Percentiles rank a stretch among this genome's conserved stretches.
Conservation (phyloP, 2,888 invertebrate genomes). For the Elmis aenea region DNA sequence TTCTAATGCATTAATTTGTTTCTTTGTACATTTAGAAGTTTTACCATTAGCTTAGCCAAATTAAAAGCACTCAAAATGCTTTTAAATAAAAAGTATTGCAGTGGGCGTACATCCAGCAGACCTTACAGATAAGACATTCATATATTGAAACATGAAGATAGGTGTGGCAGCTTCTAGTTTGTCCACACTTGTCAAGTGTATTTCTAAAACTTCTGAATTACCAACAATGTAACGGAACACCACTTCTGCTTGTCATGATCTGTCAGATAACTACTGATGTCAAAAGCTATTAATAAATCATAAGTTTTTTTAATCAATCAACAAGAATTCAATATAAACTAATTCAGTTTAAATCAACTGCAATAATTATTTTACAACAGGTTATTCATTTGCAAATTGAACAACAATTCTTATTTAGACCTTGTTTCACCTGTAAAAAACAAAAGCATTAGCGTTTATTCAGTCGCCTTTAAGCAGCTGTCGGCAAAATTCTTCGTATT, state of each 20-base stretch:
- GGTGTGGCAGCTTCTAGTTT: slow-evolving; percentile 26
- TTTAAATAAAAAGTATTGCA: slow-evolving; percentile 7
- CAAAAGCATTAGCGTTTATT: no score
- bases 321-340: slow-evolving; percentile 7
- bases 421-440: no score
- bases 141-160: slow-evolving; percentile 25
- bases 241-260: slow-evolving; percentile 21
- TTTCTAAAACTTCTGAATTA: slow-evolving; percentile 19
- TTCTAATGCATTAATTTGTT: no score
- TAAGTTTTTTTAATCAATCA: slow-evolving; percentile 7
- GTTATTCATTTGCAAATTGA: no score
- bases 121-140: slow-evolving; percentile 25
- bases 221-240: slow-evolving; percentile 15
- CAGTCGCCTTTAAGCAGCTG: no score
- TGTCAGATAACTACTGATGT: slow-evolving; percentile 20
- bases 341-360: no score
- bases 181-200: slow-evolving; percentile 21
- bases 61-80: slow-evolving; percentile 1
- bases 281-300: slow-evolving; percentile 22
- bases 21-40: no score
- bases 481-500: no score
- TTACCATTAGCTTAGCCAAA: no score
- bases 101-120: slow-evolving; percentile 19
- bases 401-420: no score
- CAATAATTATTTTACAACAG: no score